Evolutionary conservation across 2,797 vertebrate species (phyloP), one percentile per base, ranked within the genome.

Genomic region (Anguilla megastoma): DNA sequence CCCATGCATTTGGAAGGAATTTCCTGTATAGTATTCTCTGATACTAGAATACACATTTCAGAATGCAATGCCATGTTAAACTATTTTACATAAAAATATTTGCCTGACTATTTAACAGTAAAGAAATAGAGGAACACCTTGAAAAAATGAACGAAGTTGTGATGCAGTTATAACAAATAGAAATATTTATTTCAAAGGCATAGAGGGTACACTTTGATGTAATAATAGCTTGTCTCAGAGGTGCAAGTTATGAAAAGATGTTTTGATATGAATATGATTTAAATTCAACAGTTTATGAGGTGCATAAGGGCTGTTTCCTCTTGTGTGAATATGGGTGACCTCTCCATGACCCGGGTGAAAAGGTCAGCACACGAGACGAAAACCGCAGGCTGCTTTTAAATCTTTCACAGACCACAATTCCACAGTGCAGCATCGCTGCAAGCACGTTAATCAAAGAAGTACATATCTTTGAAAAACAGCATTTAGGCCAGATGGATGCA

Each of bases 121-220:
- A 71, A 71, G 30, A 71, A 71, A 71, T 71, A 27, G 41, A 45
- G 41, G 41, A 71, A 71, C n/a, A 71, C 69, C 69, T 71, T 71
- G 69, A 71, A 71, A 71, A 71, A 33, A 27, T 71, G 24, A 71
- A 71, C n/a, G 9, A 71, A 71, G n/a, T 76, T 76, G 33, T 41
- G 30, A 76, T 16, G 33, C 36, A 76, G 7, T 74, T 74, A 76
- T 50, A 82, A 50, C 21, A 82, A 82, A 82, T 82, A 6, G 45
- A 48, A n/a, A 50, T 82, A 50, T 82, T 50, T n/a, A 24, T 82
- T 50, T 82, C 21, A 82, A 82, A 82, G 79, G 41, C 45, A 79
- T 79, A 45, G 36, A 79, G 74, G 74, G 74, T 79, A 41, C 4
- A 21, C 33, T 79, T 82, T 50, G 45, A 82, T 82, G 41, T 50